Conservation (phyloP, 1,140 invertebrate species). For the Drosophila lacertosa region DNA sequence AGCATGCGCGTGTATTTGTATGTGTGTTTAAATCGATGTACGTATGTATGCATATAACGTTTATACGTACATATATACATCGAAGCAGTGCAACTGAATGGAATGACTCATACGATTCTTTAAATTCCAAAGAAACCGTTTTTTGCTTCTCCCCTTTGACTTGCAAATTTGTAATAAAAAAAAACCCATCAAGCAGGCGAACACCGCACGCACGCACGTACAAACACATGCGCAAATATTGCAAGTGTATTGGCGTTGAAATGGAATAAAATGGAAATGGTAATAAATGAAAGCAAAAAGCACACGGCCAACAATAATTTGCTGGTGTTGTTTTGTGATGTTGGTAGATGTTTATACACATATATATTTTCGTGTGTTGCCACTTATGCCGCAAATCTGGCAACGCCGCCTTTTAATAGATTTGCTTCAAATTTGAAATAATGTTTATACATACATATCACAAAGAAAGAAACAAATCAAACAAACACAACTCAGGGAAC, state of each 20-base stretch:
- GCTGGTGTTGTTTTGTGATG: slow-evolving; percentile 15
- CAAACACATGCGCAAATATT: slow-evolving; percentile 3
- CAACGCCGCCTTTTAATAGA: slow-evolving; percentile 23
- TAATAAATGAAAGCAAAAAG: slow-evolving; percentile 52
- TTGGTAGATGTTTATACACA: too few relatives aligned
- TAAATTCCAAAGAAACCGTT: slow-evolving; percentile 55
- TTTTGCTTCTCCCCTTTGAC: slow-evolving; percentile 35
- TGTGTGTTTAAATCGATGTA: background rate
- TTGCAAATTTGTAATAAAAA: slow-evolving; percentile 41
- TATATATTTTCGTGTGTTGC: slow-evolving; percentile 13
- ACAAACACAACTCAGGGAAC: background rate
- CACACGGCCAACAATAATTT: slow-evolving; percentile 31
- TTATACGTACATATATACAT: slow-evolving; percentile 1
- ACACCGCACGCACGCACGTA: slow-evolving; percentile 11
- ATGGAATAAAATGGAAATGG: slow-evolving; percentile 34
- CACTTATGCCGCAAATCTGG: slow-evolving; percentile 24
- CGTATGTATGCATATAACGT: slow-evolving; percentile 1
- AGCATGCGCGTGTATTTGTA: background rate
- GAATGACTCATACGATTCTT: slow-evolving; percentile 57
- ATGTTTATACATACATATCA: background rate
- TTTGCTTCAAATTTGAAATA: slow-evolving; percentile 2
- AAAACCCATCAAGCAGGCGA: slow-evolving; percentile 17
- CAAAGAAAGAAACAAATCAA: background rate
- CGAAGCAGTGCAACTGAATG: slow-evolving; percentile 22
- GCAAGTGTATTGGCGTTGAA: slow-evolving; percentile 29